Conservation (phyloP, 2,888 invertebrate species). For the Thera obeliscata region DNA sequence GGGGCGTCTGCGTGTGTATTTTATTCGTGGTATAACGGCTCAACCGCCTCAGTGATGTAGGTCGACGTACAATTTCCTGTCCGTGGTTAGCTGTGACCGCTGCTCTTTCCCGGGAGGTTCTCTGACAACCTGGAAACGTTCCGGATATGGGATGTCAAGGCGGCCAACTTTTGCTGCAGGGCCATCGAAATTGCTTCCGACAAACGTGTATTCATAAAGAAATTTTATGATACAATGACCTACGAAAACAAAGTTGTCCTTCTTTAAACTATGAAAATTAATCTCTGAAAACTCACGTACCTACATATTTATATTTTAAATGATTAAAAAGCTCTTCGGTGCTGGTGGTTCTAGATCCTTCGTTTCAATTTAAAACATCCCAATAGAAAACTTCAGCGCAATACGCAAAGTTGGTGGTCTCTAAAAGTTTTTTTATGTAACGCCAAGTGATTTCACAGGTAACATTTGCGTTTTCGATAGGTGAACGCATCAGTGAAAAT, state of each 20-base stretch:
- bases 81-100: slow-evolving; percentile 64
- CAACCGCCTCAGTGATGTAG: slow-evolving; percentile 60
- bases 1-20: slow-evolving; percentile 47
- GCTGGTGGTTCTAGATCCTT: not conserved
- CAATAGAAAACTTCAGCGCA: slow-evolving; percentile 12
- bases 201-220: no score
- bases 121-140: slow-evolving; percentile 72
- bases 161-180: slow-evolving; percentile 63
- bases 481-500: slow-evolving; percentile 64
- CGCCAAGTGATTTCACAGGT: slow-evolving; percentile 49
- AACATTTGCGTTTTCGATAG: slow-evolving; percentile 60
- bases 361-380: not conserved
- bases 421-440: slow-evolving; percentile 62
- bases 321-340: no score
- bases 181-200: slow-evolving; percentile 73
- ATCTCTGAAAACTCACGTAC: not conserved
- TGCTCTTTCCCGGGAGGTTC: slow-evolving; percentile 71
- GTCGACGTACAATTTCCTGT: slow-evolving; percentile 81
- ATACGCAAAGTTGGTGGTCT: slow-evolving; percentile 7
- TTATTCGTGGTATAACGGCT: slow-evolving; percentile 50
- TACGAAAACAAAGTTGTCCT: not conserved
- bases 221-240: slow-evolving; percentile 30
- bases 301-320: no score
- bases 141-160: slow-evolving; percentile 79
- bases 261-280: no score